Evolutionary conservation across 1,140 invertebrate species (phyloP), one percentile per base, ranked within the genome.

Genomic region (Asobara japonica): DNA sequence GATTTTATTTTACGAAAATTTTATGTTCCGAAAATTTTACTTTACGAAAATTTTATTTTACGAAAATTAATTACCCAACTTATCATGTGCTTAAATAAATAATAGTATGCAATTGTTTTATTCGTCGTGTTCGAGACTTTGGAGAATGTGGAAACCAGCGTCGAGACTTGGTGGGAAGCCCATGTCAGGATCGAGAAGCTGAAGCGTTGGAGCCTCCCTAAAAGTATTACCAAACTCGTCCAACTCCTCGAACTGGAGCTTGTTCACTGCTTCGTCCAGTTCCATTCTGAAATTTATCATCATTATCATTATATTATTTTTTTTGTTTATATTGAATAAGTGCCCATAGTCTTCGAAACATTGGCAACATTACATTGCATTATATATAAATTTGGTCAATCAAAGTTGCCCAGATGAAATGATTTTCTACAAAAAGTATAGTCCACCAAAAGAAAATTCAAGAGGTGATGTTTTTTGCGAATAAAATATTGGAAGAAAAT

Each of bases 121-220:
- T 80, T 88, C 86, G 41, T 88, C 86, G 71, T 89, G 88, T 74
- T 89, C 88, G 60, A 89, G 79, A 48, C 82, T 89, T 30, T 89
- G 86, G 18, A 89, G 76, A 87, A 89, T 89, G 77, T 89, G 88
- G 76, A 89, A 89, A 16, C 88, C 88, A 56, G 88, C 86, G 76
- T 89, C 86, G 25, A 89, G 81, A 68, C 86, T 88, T 4, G 85
- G 84, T 7, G 88, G 85, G 65, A 88, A 87, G 10, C 87, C 85
- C 72, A 86, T 83, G 65, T 87, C 84, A 4, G 86, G 86, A 82
- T 88, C 87, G 10, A 89, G 84, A 48, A 88, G 75, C 71, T 88
- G 86, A 25, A 88, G 77, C 4, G 86, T 88, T 41, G 86, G 86
- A 1, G 87, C 85, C 68, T 87, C 84, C 29, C 81, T 79, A 22